phyloP scores from a whole-genome alignment of 2,113 vertebrate genomes.

The Dicentrarchus labrax region DNA sequence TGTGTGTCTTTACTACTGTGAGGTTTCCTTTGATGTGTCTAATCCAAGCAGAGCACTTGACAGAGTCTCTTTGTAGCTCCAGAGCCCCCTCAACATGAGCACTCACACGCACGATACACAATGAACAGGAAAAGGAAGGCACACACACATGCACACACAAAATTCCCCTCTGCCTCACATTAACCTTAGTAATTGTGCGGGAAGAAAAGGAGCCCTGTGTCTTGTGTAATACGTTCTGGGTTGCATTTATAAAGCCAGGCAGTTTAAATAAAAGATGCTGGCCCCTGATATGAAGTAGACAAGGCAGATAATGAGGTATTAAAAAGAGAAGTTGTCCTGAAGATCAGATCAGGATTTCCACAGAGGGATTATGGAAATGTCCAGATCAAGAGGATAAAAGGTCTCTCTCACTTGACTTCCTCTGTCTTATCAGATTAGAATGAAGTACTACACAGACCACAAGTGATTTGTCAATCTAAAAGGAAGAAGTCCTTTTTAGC shows the following conservation, averaged over 20 bases:
- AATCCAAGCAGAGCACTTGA: constrained; percentile 54
- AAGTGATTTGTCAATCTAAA: constrained; percentile 2
- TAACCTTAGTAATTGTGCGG: not conserved
- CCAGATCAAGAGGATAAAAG: constrained; percentile 24
- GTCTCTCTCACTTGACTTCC: constrained; percentile 7
- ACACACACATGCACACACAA: constrained; percentile 12
- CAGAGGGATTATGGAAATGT: constrained; percentile 43
- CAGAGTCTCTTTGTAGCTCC: constrained; percentile 60
- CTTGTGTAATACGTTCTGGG: not conserved
- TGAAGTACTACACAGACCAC: constrained; percentile 2
- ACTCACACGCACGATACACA: constrained; percentile 47
- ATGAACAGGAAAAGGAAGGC: constrained; percentile 66
- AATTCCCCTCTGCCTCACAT: constrained; percentile 26
- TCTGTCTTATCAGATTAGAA: constrained; percentile 39
- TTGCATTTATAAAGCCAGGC: not conserved
- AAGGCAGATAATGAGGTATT: not conserved
- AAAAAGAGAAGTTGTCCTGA: not conserved
- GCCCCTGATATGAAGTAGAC: not conserved
- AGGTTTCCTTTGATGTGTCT: constrained; percentile 52
- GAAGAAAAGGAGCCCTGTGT: not conserved
- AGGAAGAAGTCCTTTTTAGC: not conserved
- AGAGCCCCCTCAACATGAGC: constrained; percentile 11
- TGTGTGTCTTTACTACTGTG: constrained; percentile 17
- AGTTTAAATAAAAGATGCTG: not conserved
- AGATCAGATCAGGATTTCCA: constrained; percentile 30